Conservation (phyloP, 2,113 vertebrate species). For the Xerus inauris region DNA sequence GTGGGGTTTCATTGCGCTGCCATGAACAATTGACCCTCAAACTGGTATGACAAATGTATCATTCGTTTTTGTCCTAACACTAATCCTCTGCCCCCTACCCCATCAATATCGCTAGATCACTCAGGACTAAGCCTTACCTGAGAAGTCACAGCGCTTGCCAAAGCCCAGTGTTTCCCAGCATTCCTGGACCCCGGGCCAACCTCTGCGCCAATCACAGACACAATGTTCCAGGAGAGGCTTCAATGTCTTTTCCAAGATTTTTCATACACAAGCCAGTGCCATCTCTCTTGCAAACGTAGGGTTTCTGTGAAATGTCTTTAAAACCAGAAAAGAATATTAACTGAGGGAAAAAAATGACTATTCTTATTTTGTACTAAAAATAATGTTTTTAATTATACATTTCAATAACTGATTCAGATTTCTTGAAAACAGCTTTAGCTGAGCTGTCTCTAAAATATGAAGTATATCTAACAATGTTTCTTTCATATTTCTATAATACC, state of each 20-base stretch:
- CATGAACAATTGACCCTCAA: neutral
- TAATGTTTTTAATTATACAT: neutral
- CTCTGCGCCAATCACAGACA: neutral
- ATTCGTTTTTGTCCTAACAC: neutral
- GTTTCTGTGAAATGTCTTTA: neutral
- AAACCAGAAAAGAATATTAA: slow-evolving; percentile 16
- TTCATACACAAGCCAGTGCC: neutral
- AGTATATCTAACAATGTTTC: neutral
- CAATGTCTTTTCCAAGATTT: neutral
- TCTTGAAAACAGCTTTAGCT: neutral
- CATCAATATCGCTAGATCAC: neutral
- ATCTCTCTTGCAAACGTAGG: neutral
- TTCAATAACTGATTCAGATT: neutral
- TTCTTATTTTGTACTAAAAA: neutral
- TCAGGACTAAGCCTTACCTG: neutral
- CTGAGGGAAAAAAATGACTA: neutral
- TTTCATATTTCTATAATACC: slow-evolving; percentile 43
- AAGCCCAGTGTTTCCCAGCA: neutral
- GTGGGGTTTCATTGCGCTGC: no score
- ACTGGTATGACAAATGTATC: neutral
- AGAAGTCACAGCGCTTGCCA: neutral
- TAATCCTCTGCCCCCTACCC: neutral
- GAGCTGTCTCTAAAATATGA: slow-evolving; percentile 16
- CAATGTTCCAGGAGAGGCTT: neutral
- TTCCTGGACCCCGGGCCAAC: neutral